Evolutionary conservation across 2,888 invertebrate genomes (phyloP).

Genomic region (Pseudolycoriella hygida): DNA sequence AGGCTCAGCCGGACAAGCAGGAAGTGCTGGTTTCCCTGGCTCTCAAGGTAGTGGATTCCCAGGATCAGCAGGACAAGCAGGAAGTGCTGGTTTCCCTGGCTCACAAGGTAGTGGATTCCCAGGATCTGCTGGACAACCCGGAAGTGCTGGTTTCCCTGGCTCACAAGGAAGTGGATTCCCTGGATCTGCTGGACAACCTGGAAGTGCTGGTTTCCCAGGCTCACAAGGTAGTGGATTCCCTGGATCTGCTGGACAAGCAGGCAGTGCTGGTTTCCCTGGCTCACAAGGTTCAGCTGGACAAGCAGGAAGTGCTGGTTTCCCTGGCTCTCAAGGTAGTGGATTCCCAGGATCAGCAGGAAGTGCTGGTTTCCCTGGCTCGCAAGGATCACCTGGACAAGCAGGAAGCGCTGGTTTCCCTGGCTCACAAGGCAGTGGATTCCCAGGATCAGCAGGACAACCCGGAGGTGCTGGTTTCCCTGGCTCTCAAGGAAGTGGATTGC

Average conservation of each 20-base stretch:
- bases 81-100: constrained; percentile 10
- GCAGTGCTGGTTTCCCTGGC: neutral
- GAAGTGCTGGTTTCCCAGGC: neutral
- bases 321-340: constrained; percentile 12
- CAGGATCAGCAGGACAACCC: constrained; percentile 4
- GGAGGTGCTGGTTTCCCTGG: constrained; percentile 7
- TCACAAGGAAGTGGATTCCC: constrained; percentile 11
- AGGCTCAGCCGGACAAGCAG: neutral
- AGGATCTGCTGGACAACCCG: constrained; percentile 10
- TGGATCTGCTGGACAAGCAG: neutral
- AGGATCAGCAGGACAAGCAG: constrained; percentile 3
- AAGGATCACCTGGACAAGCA: constrained; percentile 4
- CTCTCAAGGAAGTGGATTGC: no score
- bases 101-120: constrained; percentile 21
- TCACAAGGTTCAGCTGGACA: constrained; percentile 22
- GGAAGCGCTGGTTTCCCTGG: constrained; percentile 1
- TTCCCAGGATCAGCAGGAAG: neutral
- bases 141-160: constrained; percentile 18
- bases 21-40: neutral
- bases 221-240: neutral
- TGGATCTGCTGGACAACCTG: constrained; percentile 10
- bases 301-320: constrained; percentile 16
- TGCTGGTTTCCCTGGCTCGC: neutral
- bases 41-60: neutral
- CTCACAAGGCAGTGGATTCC: constrained; percentile 4